These are phyloP conservation scores for Drosophila buzzatii DNA, from an alignment of 2,888 invertebrate species.

Conservation along the genomic window DNA sequence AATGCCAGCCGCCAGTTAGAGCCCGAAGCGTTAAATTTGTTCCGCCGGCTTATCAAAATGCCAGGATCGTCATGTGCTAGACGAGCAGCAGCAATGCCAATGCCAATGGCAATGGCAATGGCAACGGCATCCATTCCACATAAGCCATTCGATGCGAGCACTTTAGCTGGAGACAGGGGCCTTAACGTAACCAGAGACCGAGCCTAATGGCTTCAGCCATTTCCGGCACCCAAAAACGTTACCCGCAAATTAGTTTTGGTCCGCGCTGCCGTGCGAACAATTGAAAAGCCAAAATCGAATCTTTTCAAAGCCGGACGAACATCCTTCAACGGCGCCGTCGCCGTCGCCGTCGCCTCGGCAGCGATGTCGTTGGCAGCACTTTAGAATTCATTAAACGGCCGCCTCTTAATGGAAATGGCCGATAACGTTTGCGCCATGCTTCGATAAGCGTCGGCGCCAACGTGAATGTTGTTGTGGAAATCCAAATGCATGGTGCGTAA, in stretches of 20 bases:
- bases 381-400: slow-evolving; percentile 81
- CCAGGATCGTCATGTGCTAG: slow-evolving; percentile 73
- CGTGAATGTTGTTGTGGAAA: slow-evolving; percentile 32
- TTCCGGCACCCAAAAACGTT: slow-evolving; percentile 77
- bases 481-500: slow-evolving; percentile 62
- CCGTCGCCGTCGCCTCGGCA: not conserved
- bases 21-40: slow-evolving; percentile 64
- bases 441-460: slow-evolving; percentile 67
- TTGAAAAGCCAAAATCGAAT: slow-evolving; percentile 78
- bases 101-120: slow-evolving; percentile 17
- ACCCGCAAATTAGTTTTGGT: slow-evolving; percentile 76
- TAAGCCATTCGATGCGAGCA: slow-evolving; percentile 53
- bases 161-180: slow-evolving; percentile 20
- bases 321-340: slow-evolving; percentile 67
- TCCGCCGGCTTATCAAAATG: slow-evolving; percentile 74
- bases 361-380: slow-evolving; percentile 44
- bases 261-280: slow-evolving; percentile 74
- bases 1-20: slow-evolving; percentile 56
- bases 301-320: slow-evolving; percentile 74
- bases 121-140: slow-evolving; percentile 33
- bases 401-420: slow-evolving; percentile 81
- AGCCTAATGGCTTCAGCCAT: slow-evolving; percentile 77
- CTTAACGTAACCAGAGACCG: slow-evolving; percentile 36
- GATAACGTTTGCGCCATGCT: slow-evolving; percentile 78
- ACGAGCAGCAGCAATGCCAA: not conserved